Base-by-base conservation (phyloP, 2,797 vertebrate species). In the Onychomys leucogaster region DNA sequence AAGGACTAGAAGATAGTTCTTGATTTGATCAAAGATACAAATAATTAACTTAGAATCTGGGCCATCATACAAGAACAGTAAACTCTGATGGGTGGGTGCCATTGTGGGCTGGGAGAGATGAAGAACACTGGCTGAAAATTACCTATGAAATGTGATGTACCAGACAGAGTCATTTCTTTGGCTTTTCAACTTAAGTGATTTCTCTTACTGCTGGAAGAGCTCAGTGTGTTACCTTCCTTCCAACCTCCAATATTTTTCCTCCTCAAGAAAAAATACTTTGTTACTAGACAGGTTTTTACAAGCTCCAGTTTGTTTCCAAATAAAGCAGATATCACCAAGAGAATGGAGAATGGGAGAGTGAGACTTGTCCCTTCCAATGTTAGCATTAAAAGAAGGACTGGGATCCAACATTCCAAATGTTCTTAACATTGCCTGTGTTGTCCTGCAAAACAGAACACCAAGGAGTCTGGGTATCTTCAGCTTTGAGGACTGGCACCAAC, bases 21-120 rank as follows among this genome's bases (percentile, higher is more conserved):
- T 83, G n/a, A 92, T 82, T 76, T 92, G 8, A 78, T 65, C 7
- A 83, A 34, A 93, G 7, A 87, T 88, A 89, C n/a, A 94, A 94
- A 96, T 6, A 67, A 65, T 25, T 82, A 34, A 46, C 32, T 83
- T 78, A 52, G 21, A 78, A 49, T 93, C 63, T 77, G 41, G 49
- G 59, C 55, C n/a, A 86, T 81, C 12, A 43, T 25, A 6, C 43
- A 95, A n/a, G 37, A 95, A 91, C 12, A 63, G 12, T 2, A 94
- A 59, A 84, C 17, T 10, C 29, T 82, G 7, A 67, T 41, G 9
- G 10, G 3, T 71, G 3, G 25, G n/a, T n/a, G n/a, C n/a, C n/a
- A n/a, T n/a, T n/a, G 52, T 34, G 46, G 55, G 69, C 4, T n/a
- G 29, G 27, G 2, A 0, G 16, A 49, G 29, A 86, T 23, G n/a